Evolutionary conservation across 2,113 vertebrate genomes (phyloP).

Genomic region (Phyllostomus hastatus): DNA sequence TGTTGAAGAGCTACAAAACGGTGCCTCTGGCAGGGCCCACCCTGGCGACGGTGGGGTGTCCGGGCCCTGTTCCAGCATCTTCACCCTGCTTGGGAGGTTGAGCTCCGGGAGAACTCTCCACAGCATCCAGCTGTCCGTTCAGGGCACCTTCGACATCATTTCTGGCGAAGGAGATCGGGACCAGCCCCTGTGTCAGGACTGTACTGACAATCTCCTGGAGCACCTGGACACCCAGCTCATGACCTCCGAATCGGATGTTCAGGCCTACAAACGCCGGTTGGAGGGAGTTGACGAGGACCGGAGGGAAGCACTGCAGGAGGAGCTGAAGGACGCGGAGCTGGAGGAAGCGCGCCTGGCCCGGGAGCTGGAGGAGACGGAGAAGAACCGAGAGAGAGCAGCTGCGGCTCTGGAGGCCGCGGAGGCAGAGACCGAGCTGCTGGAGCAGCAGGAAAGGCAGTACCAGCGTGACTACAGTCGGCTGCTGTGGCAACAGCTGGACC

Average conservation of each 20-base stretch:
- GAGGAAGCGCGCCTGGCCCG: slow-evolving; percentile 87
- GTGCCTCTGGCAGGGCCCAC: slow-evolving; percentile 84
- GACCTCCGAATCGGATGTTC: slow-evolving; percentile 89
- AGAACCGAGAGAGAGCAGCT: slow-evolving; percentile 80
- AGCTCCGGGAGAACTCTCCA: slow-evolving; percentile 89
- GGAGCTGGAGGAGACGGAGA: slow-evolving; percentile 87
- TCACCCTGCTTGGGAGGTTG: slow-evolving; percentile 91
- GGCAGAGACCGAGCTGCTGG: slow-evolving; percentile 84
- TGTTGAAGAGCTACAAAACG: slow-evolving; percentile 84
- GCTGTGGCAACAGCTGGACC: slow-evolving; percentile 90
- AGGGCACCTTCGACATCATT: slow-evolving; percentile 91
- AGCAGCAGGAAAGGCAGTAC: slow-evolving; percentile 87
- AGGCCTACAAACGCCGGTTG: slow-evolving; percentile 90
- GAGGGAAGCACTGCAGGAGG: slow-evolving; percentile 82
- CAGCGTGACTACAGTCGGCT: slow-evolving; percentile 89
- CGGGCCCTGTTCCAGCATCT: slow-evolving; percentile 86
- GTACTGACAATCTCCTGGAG: slow-evolving; percentile 91
- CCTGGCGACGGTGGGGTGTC: slow-evolving; percentile 81
- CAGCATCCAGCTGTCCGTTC: slow-evolving; percentile 87
- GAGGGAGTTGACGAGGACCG: slow-evolving; percentile 84
- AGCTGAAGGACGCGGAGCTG: slow-evolving; percentile 85
- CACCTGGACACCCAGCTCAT: slow-evolving; percentile 91
- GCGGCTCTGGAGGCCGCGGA: slow-evolving; percentile 83
- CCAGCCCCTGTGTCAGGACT: slow-evolving; percentile 94
- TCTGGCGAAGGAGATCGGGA: slow-evolving; percentile 91